Percentiles rank a stretch among this genome's conserved stretches.
Evolutionary conservation across 2,888 invertebrate genomes (phyloP).

Genomic region (Amphipyra berbera): DNA sequence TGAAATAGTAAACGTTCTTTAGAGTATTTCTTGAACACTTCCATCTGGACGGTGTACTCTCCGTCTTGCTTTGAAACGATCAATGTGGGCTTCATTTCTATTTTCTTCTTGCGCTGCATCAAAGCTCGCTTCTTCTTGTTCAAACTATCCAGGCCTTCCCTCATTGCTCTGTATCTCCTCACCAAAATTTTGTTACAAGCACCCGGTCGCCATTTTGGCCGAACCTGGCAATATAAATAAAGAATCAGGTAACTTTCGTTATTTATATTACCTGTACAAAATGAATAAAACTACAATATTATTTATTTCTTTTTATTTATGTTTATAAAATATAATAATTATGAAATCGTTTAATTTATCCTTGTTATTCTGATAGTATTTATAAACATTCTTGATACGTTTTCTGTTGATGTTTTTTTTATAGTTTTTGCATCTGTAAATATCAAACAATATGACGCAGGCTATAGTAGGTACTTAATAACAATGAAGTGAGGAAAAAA

Average conservation of each 20-base stretch:
- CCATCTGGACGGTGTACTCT: slow-evolving; percentile 84
- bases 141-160: slow-evolving; percentile 78
- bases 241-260: background rate
- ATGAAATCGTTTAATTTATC: background rate
- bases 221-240: slow-evolving; percentile 68
- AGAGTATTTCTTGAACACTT: slow-evolving; percentile 85
- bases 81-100: slow-evolving; percentile 81
- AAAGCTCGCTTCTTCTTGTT: slow-evolving; percentile 83
- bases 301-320: background rate
- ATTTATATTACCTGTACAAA: background rate
- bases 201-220: slow-evolving; percentile 85
- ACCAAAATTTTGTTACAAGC: slow-evolving; percentile 81
- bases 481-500: no score
- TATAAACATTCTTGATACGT: background rate
- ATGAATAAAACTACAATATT: slow-evolving; percentile 11
- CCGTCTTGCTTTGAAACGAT: slow-evolving; percentile 80
- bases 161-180: slow-evolving; percentile 75
- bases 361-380: no score
- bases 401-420: background rate
- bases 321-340: no score
- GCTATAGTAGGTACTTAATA: no score
- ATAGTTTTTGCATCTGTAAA: background rate
- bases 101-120: slow-evolving; percentile 81
- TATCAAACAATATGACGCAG: background rate
- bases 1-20: slow-evolving; percentile 81